phyloP scores from a whole-genome alignment of 2,888 invertebrate genomes.

The Anodontia alba region DNA sequence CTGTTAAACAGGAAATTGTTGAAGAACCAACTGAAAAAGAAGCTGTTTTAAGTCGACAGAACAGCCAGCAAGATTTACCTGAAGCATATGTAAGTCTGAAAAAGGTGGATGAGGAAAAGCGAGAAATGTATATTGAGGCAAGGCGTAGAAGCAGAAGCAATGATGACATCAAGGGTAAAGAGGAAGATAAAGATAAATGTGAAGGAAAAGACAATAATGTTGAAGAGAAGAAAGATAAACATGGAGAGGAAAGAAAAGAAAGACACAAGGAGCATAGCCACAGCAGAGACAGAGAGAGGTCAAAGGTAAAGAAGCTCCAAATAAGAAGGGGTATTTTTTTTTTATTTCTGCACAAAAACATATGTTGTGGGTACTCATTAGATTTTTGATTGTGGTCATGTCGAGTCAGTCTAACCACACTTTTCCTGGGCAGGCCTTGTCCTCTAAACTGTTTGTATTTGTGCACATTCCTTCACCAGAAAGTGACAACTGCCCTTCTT shows the following conservation, averaged over 20 bases:
- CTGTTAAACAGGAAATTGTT: constrained; percentile 41
- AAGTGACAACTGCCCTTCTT: no score
- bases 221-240: constrained; percentile 34
- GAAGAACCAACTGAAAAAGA: constrained; percentile 53
- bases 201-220: constrained; percentile 25
- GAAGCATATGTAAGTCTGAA: not conserved
- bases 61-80: not conserved
- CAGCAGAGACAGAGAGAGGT: constrained; percentile 49
- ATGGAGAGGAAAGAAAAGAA: constrained; percentile 23
- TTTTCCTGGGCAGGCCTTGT: no score
- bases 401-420: no score
- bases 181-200: constrained; percentile 5
- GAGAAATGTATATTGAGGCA: constrained; percentile 13
- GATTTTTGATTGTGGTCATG: no score
- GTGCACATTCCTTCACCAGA: no score
- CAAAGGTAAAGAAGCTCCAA: constrained; percentile 44
- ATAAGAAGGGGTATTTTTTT: no score
- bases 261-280: constrained; percentile 23
- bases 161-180: constrained; percentile 18
- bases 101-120: constrained; percentile 11
- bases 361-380: no score
- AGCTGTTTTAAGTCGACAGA: not conserved
- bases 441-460: no score
- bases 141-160: not conserved
- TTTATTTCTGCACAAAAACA: no score